Conservation (phyloP, 2,888 invertebrate genomes). For the Heteropelma amictum region DNA sequence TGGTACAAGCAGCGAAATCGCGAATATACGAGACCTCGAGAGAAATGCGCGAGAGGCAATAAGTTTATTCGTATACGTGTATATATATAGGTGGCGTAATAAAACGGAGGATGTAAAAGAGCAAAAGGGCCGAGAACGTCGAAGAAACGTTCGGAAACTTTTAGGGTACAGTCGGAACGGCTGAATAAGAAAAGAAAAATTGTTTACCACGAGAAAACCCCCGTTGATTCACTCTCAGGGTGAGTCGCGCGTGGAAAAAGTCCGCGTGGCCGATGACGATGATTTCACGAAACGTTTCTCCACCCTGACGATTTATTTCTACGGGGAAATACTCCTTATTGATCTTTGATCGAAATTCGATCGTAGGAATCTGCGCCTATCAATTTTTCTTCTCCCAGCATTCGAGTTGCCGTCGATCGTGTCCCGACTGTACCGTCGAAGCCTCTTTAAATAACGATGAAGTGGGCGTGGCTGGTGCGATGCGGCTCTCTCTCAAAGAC, state of each 20-base stretch:
- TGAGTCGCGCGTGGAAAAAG: too few species aligned
- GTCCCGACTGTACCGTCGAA: conserved; percentile 8
- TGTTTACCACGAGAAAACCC: too few species aligned
- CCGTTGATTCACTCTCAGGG: too few species aligned
- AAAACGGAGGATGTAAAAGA: conserved; percentile 61
- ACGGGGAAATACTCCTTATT: too few species aligned
- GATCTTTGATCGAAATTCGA: too few species aligned
- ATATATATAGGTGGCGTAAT: conserved; percentile 35
- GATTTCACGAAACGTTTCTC: too few species aligned
- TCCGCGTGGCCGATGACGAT: too few species aligned
- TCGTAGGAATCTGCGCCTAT: too few species aligned
- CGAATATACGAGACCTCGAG: conserved; percentile 46
- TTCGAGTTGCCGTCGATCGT: too few species aligned
- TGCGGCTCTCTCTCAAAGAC: conserved; percentile 73
- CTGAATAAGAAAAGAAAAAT: neutral
- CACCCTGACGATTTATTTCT: too few species aligned
- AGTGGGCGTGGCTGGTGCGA: conserved; percentile 72
- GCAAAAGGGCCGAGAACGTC: conserved; percentile 54
- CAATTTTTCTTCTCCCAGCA: too few species aligned
- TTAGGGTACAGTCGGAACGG: conserved; percentile 9
- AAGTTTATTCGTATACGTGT: conserved; percentile 48
- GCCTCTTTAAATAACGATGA: conserved; percentile 68
- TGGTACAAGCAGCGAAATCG: conserved; percentile 50
- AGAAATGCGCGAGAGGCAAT: conserved; percentile 56
- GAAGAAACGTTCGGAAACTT: conserved; percentile 31